Evolutionary conservation across 2,888 invertebrate species (phyloP), one percentile per base, ranked within the genome.

Genomic region (Psylliodes chrysocephalus): DNA sequence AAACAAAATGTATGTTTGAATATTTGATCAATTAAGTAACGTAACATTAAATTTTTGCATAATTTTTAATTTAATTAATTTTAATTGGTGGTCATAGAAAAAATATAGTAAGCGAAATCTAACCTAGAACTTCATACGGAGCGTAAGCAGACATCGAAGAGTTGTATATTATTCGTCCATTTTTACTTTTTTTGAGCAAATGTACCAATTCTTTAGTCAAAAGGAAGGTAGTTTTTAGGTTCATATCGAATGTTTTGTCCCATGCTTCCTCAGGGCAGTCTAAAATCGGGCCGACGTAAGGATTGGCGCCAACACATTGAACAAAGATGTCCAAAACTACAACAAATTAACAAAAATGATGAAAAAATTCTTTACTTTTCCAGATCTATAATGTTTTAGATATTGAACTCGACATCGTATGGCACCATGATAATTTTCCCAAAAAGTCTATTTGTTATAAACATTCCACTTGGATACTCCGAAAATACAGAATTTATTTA

Each of bases 211-310:
- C 94, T 83, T 97, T 92, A 14, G 95, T 91, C 52, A 98, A 80
- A 65, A 96, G 82, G 85, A 90, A 97, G 0, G 95, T 88, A 57
- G 91, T 86, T 84, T 96, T 98, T 0, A 98, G 93, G 84, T 98
- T 98, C 0, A 92, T 87, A 66, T 97, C 96, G 83, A 98, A 96
- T 77, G 96, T 94, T 87, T 96, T 96, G 80, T 97, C 96, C 96
- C 96, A 98, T 0, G 88, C 86, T 49, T 85, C 83, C 82, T 95
- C 96, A 14, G 90, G 86, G 55, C 91, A 91, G 87, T 91, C 92
- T 55, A 96, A 82, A 62, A 95, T 22, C 14, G 22, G 47, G 1
- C 47, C 47, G 1, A 25, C 12, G 12, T 14, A 47, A 14, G 25
- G 12, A 25, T 28, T 47, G n/a, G 7, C 14, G 4, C 47, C 47